phyloP scores from a whole-genome alignment of 2,113 vertebrate genomes.

The Puntigrus tetrazona region DNA sequence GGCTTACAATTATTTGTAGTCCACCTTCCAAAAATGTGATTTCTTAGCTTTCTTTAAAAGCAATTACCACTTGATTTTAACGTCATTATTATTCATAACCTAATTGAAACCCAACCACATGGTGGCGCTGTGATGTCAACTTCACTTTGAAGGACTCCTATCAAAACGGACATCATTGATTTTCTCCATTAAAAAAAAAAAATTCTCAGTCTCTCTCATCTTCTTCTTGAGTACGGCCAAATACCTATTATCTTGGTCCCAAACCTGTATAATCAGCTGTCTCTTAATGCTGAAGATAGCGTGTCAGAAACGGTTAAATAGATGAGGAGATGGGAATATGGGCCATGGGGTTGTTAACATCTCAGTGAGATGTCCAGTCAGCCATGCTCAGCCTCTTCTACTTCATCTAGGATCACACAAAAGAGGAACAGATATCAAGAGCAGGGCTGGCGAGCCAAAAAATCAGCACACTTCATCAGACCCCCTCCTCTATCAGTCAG shows the following conservation, averaged over 20 bases:
- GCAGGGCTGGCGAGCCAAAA: neutral
- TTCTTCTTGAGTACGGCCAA: neutral
- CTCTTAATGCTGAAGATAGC: neutral
- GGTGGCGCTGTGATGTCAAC: constrained; percentile 50
- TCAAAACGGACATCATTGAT: constrained; percentile 28
- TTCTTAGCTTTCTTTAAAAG: neutral
- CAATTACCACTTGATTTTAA: neutral
- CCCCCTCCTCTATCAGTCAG: neutral
- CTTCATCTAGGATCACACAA: neutral
- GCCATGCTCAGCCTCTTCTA: neutral
- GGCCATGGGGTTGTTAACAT: constrained; percentile 9
- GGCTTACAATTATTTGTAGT: neutral
- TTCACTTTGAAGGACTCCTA: neutral
- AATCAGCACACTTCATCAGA: constrained; percentile 18
- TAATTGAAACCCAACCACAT: constrained; percentile 38
- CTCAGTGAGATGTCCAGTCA: neutral
- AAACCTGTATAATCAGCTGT: constrained; percentile 21
- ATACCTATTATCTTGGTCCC: neutral
- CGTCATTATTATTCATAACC: neutral
- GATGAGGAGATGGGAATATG: neutral
- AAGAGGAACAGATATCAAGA: neutral
- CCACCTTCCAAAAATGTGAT: neutral
- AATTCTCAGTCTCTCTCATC: neutral
- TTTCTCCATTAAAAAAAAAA: neutral
- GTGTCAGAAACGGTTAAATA: neutral